Evolutionary conservation across 2,888 invertebrate species (phyloP).

Genomic region (Spisula solida): DNA sequence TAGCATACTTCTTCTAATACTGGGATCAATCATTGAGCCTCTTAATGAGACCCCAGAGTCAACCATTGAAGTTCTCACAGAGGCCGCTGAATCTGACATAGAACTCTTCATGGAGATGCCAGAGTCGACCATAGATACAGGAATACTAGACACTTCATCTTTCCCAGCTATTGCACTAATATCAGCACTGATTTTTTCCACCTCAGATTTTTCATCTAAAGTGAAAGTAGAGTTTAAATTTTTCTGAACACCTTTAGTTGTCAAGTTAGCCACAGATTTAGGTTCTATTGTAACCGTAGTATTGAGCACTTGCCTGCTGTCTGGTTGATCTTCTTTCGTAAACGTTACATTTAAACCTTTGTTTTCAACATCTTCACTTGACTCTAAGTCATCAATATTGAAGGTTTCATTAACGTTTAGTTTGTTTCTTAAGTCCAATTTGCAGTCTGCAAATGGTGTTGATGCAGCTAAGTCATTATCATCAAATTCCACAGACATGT

Average conservation of each 20-base stretch:
- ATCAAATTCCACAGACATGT: conserved; percentile 69
- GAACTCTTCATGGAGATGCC: conserved; percentile 68
- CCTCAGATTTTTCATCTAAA: conserved; percentile 40
- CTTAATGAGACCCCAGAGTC: conserved; percentile 52
- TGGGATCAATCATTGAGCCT: conserved; percentile 76
- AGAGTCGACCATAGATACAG: conserved; percentile 64
- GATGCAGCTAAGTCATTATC: conserved; percentile 72
- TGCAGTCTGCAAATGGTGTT: conserved; percentile 72
- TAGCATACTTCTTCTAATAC: conserved; percentile 69
- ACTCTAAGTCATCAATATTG: conserved; percentile 56
- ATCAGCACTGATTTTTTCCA: conserved; percentile 23
- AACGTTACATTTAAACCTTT: conserved; percentile 58
- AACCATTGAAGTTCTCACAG: conserved; percentile 49
- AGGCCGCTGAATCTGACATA: conserved; percentile 67
- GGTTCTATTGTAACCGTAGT: conserved; percentile 24
- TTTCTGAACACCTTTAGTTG: conserved; percentile 27
- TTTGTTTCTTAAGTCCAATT: conserved; percentile 48
- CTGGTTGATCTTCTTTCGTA: conserved; percentile 35
- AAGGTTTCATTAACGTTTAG: conserved; percentile 72
- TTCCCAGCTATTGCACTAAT: conserved; percentile 34
- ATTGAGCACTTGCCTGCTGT: conserved; percentile 18
- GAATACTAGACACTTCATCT: conserved; percentile 28
- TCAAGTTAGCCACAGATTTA: background rate
- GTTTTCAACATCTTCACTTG: conserved; percentile 52
- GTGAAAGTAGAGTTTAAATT: conserved; percentile 62